phyloP scores from a whole-genome alignment of 2,888 invertebrate species.

The Agrochola lychnidis region DNA sequence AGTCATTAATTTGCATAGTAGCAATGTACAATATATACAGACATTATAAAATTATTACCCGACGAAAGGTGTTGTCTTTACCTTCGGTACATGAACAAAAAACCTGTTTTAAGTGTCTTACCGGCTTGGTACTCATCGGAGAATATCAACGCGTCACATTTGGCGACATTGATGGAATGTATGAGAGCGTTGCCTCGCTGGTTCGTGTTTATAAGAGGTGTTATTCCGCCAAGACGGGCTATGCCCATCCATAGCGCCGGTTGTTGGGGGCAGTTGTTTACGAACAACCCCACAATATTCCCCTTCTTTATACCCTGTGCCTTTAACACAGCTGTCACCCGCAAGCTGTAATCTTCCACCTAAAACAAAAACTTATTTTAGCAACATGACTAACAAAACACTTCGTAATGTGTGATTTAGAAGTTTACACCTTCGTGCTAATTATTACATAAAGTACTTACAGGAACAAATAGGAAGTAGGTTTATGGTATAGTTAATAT shows the following conservation, averaged over 20 bases:
- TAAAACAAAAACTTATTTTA: constrained; percentile 77
- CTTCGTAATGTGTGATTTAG: background rate
- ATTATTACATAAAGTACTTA: background rate
- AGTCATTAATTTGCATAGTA: background rate
- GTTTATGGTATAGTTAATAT: background rate
- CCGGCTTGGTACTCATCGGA: constrained; percentile 93
- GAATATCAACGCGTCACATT: constrained; percentile 96
- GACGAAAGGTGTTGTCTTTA: background rate
- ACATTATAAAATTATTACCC: background rate
- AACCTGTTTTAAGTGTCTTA: constrained; percentile 73
- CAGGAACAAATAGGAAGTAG: background rate
- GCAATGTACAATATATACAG: background rate
- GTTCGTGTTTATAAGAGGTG: constrained; percentile 98
- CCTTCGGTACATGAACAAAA: background rate
- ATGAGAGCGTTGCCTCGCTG: constrained; percentile 95
- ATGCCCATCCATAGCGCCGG: constrained; percentile 98
- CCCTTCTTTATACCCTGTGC: constrained; percentile 95
- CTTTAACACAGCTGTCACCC: constrained; percentile 95
- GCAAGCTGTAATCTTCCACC: constrained; percentile 96
- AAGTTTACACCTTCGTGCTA: constrained; percentile 5
- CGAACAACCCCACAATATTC: constrained; percentile 96
- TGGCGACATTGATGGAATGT: constrained; percentile 96
- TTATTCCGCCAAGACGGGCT: constrained; percentile 95
- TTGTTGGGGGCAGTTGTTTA: constrained; percentile 98
- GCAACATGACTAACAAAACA: background rate